Percentiles rank a stretch among this genome's conserved stretches.
phyloP scores from a whole-genome alignment of 1,140 invertebrate species.

The Cotesia typhae region DNA sequence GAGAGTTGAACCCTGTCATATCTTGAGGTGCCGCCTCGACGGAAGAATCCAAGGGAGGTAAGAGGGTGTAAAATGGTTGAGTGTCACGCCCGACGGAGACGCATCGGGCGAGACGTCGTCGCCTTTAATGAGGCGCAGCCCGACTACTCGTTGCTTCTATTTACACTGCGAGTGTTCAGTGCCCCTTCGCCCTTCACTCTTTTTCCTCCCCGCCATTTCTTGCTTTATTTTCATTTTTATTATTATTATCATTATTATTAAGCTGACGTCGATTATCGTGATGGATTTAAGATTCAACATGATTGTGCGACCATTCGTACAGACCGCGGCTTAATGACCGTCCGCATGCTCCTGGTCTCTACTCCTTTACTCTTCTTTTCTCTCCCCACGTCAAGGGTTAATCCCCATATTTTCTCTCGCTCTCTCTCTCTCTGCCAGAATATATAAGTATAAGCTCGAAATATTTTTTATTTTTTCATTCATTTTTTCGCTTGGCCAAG shows the following conservation, averaged over 20 bases:
- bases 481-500: conserved; percentile 7
- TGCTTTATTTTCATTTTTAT: conserved; percentile 4
- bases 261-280: background rate
- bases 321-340: conserved; percentile 22
- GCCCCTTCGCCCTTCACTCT: conserved; percentile 7
- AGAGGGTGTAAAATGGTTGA: conserved; percentile 5
- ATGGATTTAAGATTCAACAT: conserved; percentile 24
- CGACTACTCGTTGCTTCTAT: conserved; percentile 30
- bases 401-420: conserved; percentile 15
- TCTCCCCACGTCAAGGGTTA: conserved; percentile 15
- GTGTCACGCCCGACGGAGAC: conserved; percentile 29
- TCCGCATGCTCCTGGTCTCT: background rate
- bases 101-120: conserved; percentile 36
- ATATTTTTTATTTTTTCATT: conserved; percentile 13
- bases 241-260: background rate
- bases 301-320: conserved; percentile 27
- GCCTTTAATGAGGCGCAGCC: conserved; percentile 40
- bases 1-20: no score
- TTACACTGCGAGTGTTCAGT: conserved; percentile 31
- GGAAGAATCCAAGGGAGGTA: background rate
- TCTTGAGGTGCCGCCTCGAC: background rate
- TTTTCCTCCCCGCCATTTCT: conserved; percentile 1
- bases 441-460: background rate
- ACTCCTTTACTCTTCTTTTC: background rate
- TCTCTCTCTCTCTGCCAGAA: background rate